Percentiles rank a stretch among this genome's conserved stretches.
phyloP scores from a whole-genome alignment of 2,888 invertebrate genomes.

The Itoplectis maculator region DNA sequence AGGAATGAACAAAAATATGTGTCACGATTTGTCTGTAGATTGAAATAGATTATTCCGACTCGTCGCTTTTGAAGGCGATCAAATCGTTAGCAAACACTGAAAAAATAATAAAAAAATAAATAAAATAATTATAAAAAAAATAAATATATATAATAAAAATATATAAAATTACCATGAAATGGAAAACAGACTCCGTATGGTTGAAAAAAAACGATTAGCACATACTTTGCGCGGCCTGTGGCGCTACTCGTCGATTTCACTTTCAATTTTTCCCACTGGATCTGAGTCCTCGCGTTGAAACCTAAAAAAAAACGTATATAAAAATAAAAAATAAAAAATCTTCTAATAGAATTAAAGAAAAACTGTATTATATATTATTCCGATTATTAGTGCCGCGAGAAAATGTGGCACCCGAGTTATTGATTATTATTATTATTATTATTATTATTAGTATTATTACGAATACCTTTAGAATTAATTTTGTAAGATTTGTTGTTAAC shows the following conservation, averaged over 20 bases:
- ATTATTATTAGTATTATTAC: conserved; percentile 43
- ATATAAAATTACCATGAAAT: neutral
- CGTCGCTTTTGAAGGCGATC: neutral
- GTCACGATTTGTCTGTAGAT: conserved; percentile 5
- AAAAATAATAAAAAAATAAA: neutral
- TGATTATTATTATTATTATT: conserved; percentile 31
- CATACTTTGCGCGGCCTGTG: conserved; percentile 28
- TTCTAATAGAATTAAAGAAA: conserved; percentile 6
- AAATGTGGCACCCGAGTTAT: neutral
- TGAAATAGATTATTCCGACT: conserved; percentile 12
- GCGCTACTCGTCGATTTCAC: conserved; percentile 17
- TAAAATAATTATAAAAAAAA: neutral
- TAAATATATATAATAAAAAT: neutral
- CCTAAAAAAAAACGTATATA: conserved; percentile 20
- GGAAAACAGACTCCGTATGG: neutral
- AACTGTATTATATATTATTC: conserved; percentile 31
- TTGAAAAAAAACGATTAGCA: neutral
- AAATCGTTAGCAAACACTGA: conserved; percentile 1
- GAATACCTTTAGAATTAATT: conserved; percentile 46
- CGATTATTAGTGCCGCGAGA: conserved; percentile 14
- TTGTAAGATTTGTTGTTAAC: conserved; percentile 58
- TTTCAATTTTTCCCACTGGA: conserved; percentile 20
- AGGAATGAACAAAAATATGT: neutral
- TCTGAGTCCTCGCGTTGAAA: conserved; percentile 46
- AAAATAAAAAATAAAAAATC: neutral